Base-by-base conservation (phyloP, 2,113 vertebrate species). In the Petrocephalus zakoni region DNA sequence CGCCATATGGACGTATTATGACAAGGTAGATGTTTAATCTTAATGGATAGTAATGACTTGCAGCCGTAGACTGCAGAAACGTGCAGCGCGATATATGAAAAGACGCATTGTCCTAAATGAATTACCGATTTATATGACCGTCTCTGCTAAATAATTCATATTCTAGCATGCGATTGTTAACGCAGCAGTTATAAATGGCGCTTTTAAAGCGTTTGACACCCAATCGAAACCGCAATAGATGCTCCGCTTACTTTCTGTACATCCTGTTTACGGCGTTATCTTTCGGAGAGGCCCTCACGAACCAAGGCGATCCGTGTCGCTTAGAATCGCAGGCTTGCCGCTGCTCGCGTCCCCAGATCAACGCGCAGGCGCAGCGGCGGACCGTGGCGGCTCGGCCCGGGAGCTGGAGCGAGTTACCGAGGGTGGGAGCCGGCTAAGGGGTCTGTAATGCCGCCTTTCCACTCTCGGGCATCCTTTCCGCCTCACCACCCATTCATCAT, bases 241-340 rank as follows among this genome's bases (percentile, higher is more conserved):
- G 61, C 34, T 72, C 47, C 86, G 58, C 56, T 42, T 58, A 29
- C 86, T 25, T 13, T 25, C 25, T 34, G 58, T 51, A 72, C 86
- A 51, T 87, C 86, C 86, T 87, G 86, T 87, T 87, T 72, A 87
- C 86, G 47, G 25, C 22, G n/a, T n/a, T 15, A 19, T 19, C 0
- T 87, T 47, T 64, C 58, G 13, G 68, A 49, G 25, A 46, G 37
- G 37, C 37, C n/a, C 68, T 72, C 51, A 19, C 37, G 46, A 21
- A 83, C 2, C 47, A 49, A n/a, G 22, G 37, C 37, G 46, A 83
- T 49, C 17, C 9, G 8, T n/a, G 9, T 42, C 78, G 17, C 34
- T 46, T 82, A 49, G 49, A 83, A 19, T 83, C 47, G 29, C 58
- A n/a, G 8, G n/a, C 10, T 64, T 10, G 58, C n/a, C 58, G 68